phyloP scores from a whole-genome alignment of 2,888 invertebrate species.

The Pegoplata infirma region DNA sequence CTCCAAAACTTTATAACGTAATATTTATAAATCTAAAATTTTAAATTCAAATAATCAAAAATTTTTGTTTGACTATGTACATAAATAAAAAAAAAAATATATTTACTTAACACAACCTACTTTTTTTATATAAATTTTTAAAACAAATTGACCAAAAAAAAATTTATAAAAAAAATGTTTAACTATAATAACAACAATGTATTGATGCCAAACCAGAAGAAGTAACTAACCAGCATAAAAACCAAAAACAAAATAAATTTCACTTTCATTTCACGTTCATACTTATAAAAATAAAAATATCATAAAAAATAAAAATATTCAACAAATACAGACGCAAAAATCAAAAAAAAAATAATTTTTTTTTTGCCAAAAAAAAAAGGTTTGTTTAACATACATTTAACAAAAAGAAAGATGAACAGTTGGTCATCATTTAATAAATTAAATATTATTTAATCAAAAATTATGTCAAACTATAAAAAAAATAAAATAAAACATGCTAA shows the following conservation, averaged over 20 bases:
- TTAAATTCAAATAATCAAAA: neutral
- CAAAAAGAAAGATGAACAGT: neutral
- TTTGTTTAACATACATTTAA: neutral
- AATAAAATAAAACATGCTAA: neutral
- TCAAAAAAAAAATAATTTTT: neutral
- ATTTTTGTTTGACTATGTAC: neutral
- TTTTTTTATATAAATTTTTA: conserved; percentile 1
- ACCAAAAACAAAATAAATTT: conserved; percentile 27
- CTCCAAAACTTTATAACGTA: neutral
- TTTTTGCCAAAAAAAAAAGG: neutral
- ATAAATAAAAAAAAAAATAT: neutral
- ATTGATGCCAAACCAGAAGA: conserved; percentile 29
- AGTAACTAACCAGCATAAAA: neutral
- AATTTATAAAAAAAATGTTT: neutral
- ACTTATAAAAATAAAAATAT: neutral
- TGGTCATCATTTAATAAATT: neutral
- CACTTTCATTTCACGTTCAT: conserved; percentile 31
- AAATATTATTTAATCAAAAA: conserved; percentile 40
- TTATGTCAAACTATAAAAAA: conserved; percentile 25
- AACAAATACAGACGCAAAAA: neutral
- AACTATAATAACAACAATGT: neutral
- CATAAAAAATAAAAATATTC: too few species aligned
- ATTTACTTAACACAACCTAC: neutral
- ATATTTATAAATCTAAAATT: neutral
- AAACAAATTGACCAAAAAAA: conserved; percentile 1